These are phyloP conservation scores for Laticauda colubrina DNA, from an alignment of 2,113 vertebrate genomes.

Conservation along the genomic window DNA sequence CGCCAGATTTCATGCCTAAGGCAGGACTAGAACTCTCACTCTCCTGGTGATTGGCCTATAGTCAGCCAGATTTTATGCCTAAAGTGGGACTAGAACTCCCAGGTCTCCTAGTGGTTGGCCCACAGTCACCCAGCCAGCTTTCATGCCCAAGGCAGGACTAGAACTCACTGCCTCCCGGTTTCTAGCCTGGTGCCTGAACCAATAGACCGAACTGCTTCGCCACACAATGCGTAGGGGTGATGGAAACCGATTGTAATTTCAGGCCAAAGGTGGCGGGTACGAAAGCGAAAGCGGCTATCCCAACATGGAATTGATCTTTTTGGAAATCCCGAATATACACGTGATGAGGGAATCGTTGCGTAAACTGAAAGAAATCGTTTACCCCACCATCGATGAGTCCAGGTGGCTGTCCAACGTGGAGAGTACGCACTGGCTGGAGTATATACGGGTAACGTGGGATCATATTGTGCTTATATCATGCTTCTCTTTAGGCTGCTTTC, in stretches of 20 bases:
- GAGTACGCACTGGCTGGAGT: constrained; percentile 93
- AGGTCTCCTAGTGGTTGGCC: too few species aligned
- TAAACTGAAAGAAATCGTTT: constrained; percentile 91
- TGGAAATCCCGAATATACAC: constrained; percentile 97
- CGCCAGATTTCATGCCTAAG: neutral
- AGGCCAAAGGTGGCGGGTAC: constrained; percentile 94
- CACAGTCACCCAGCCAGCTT: too few species aligned
- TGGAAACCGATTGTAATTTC: constrained; percentile 35
- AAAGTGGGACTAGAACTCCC: neutral
- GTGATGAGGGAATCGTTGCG: constrained; percentile 95
- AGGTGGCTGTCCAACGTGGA: constrained; percentile 90
- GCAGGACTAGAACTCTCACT: neutral
- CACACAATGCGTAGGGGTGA: neutral
- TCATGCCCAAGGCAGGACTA: too few species aligned
- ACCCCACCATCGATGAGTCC: constrained; percentile 87
- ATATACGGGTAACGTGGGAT: constrained; percentile 80
- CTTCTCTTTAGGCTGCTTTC: neutral
- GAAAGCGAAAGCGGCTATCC: constrained; percentile 90
- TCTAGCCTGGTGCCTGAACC: neutral
- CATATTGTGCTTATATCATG: neutral
- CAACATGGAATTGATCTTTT: constrained; percentile 87
- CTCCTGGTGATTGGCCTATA: neutral
- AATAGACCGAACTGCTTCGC: neutral
- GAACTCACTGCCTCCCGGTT: neutral
- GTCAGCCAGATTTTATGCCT: neutral